Conservation (phyloP, 2,888 invertebrate species). For the Amphipyra berbera region DNA sequence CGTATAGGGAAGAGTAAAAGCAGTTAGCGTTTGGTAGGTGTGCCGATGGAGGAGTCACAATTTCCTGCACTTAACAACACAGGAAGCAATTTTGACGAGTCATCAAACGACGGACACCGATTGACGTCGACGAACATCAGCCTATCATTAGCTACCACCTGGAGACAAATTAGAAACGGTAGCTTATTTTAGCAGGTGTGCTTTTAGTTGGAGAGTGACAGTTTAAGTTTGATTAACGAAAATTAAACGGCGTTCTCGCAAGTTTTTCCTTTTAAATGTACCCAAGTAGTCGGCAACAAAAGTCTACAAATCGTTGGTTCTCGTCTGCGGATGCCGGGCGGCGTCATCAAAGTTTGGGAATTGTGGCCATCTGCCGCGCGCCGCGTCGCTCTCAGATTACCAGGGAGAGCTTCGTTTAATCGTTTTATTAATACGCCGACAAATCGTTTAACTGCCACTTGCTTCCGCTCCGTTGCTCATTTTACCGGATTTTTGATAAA, state of each 20-base stretch:
- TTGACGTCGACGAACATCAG: slow-evolving; percentile 76
- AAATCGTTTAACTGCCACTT: slow-evolving; percentile 86
- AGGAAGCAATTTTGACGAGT: slow-evolving; percentile 89
- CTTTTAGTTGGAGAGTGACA: slow-evolving; percentile 38
- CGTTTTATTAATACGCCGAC: slow-evolving; percentile 90
- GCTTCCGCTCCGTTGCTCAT: slow-evolving; percentile 70
- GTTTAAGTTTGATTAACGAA: slow-evolving; percentile 54
- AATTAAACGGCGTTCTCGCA: slow-evolving; percentile 67
- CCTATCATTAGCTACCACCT: slow-evolving; percentile 76
- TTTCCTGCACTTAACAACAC: slow-evolving; percentile 89
- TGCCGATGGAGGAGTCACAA: slow-evolving; percentile 87
- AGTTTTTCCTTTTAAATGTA: slow-evolving; percentile 72
- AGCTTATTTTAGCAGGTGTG: slow-evolving; percentile 54
- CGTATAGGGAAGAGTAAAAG: slow-evolving; percentile 63
- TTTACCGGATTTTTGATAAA: slow-evolving; percentile 61
- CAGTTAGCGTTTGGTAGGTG: slow-evolving; percentile 82
- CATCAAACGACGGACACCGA: slow-evolving; percentile 87
- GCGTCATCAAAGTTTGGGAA: slow-evolving; percentile 88
- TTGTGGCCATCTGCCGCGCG: slow-evolving; percentile 88
- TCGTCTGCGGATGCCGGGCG: slow-evolving; percentile 74
- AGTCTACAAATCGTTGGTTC: slow-evolving; percentile 84
- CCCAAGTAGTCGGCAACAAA: slow-evolving; percentile 77
- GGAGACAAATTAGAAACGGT: slow-evolving; percentile 66
- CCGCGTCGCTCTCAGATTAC: slow-evolving; percentile 87
- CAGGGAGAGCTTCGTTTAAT: slow-evolving; percentile 88